These are phyloP conservation scores for Aptenodytes forsteri DNA, from an alignment of 2,113 vertebrate genomes.

Conservation along the genomic window DNA sequence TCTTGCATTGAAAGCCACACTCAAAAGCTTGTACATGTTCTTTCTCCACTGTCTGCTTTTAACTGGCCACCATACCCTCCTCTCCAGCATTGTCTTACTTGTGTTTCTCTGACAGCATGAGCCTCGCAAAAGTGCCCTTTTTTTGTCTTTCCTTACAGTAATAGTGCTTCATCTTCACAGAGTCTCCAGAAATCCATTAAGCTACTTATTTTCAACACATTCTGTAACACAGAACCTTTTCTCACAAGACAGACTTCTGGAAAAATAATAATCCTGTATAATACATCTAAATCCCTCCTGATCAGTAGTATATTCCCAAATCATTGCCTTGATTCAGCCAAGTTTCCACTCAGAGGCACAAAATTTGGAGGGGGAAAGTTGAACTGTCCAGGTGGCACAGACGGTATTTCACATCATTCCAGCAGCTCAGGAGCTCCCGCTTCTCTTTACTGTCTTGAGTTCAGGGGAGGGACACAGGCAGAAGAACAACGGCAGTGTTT, in stretches of 20 bases:
- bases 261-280: conserved; percentile 70
- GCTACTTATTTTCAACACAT: conserved; percentile 68
- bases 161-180: conserved; percentile 16
- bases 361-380: background rate
- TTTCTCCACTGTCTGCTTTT: background rate
- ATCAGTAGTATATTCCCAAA: conserved; percentile 13
- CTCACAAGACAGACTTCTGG: conserved; percentile 56
- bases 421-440: background rate
- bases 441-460: background rate
- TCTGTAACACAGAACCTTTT: conserved; percentile 5
- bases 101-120: background rate
- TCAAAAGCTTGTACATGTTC: background rate
- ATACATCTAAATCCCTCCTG: conserved; percentile 61
- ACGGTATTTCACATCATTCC: conserved; percentile 20
- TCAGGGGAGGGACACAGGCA: background rate
- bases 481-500: background rate
- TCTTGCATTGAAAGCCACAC: background rate
- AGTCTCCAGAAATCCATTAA: conserved; percentile 42
- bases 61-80: background rate
- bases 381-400: conserved; percentile 40
- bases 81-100: background rate
- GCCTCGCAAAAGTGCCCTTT: background rate
- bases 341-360: conserved; percentile 46
- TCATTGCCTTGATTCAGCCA: conserved; percentile 27
- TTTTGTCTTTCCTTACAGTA: conserved; percentile 16